A percentile compares a stretch with the other conserved stretches of the same genome.
Conservation (phyloP, 2,797 vertebrate species). For the Argentina silus region DNA sequence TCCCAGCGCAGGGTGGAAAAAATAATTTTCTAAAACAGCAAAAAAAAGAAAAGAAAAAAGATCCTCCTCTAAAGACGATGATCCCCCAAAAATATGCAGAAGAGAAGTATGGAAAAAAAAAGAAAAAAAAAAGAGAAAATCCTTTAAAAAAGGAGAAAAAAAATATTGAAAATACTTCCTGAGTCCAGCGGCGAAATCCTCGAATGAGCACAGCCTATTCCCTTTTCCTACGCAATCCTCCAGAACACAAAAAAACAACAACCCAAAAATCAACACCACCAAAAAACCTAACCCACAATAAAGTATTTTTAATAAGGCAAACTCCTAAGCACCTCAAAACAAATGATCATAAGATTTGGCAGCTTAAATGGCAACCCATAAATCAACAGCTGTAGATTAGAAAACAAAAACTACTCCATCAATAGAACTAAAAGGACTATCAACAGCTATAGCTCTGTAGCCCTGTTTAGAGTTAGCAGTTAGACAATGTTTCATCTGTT, state of each 20-base stretch:
- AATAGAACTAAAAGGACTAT: slow-evolving; percentile 43
- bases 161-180: slow-evolving; percentile 60
- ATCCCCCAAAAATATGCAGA: slow-evolving; percentile 40
- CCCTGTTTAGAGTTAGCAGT: slow-evolving; percentile 44
- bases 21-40: slow-evolving; percentile 5
- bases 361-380: not conserved
- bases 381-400: slow-evolving; percentile 26
- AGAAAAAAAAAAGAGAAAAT: slow-evolving; percentile 50
- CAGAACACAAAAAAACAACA: slow-evolving; percentile 47
- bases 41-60: slow-evolving; percentile 50
- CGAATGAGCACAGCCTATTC: slow-evolving; percentile 36
- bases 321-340: slow-evolving; percentile 36
- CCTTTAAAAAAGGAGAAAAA: slow-evolving; percentile 61
- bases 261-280: slow-evolving; percentile 36
- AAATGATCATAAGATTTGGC: slow-evolving; percentile 42
- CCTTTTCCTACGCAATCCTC: slow-evolving; percentile 53
- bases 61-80: slow-evolving; percentile 49
- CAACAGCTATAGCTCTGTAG: slow-evolving; percentile 26
- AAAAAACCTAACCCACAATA: slow-evolving; percentile 32
- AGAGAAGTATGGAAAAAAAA: not conserved
- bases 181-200: slow-evolving; percentile 66
- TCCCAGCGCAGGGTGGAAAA: slow-evolving; percentile 55
- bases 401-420: slow-evolving; percentile 57
- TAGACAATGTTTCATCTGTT: slow-evolving; percentile 40
- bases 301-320: slow-evolving; percentile 40